Conservation (phyloP, 2,797 vertebrate species). For the Cyclopterus lumpus region DNA sequence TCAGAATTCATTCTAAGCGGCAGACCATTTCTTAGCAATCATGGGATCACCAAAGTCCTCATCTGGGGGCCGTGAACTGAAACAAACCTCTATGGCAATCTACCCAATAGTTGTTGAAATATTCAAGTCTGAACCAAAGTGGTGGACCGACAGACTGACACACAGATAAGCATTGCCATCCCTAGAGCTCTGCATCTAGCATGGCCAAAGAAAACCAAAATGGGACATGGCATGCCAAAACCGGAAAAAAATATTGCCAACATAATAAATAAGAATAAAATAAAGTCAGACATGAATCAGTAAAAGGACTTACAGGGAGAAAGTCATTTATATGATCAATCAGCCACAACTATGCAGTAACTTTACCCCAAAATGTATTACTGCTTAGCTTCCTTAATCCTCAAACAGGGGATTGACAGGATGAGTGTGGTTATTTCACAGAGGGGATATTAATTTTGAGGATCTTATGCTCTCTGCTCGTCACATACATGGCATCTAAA, state of each 20-base stretch:
- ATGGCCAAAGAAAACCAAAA: background rate
- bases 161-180: background rate
- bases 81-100: background rate
- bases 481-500: slow-evolving; percentile 34
- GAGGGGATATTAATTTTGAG: slow-evolving; percentile 61
- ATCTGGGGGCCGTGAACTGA: background rate
- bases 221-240: background rate
- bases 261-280: background rate
- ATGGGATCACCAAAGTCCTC: background rate
- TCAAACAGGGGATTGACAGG: slow-evolving; percentile 35
- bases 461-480: slow-evolving; percentile 36
- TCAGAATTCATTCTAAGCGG: background rate
- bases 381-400: slow-evolving; percentile 53
- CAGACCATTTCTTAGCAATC: background rate
- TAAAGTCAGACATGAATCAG: background rate
- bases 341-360: slow-evolving; percentile 29
- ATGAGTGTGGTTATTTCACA: slow-evolving; percentile 51
- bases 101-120: background rate
- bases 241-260: background rate
- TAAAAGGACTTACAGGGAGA: slow-evolving; percentile 12
- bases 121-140: background rate
- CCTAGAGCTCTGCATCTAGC: background rate
- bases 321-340: slow-evolving; percentile 20
- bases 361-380: slow-evolving; percentile 35
- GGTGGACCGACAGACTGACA: background rate